These are phyloP conservation scores for Leptopilina syphax DNA, from an alignment of 2,888 invertebrate species.

Conservation along the genomic window DNA sequence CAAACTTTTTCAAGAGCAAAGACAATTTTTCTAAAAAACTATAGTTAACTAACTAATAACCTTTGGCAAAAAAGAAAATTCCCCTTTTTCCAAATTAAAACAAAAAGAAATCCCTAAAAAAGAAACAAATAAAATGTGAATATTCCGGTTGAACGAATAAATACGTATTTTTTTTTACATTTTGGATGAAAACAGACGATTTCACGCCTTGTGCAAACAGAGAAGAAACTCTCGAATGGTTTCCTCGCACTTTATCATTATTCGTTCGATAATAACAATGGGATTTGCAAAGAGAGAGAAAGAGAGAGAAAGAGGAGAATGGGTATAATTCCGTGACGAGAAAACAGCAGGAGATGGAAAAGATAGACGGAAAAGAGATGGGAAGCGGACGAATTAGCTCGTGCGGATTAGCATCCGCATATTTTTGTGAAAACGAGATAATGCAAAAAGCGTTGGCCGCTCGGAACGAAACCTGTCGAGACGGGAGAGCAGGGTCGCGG, in stretches of 20 bases:
- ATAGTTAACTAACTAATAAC: too few species aligned
- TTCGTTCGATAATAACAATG: slow-evolving; percentile 43
- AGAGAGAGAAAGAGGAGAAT: slow-evolving; percentile 33
- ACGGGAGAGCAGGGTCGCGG: slow-evolving; percentile 59
- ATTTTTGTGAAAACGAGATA: slow-evolving; percentile 75
- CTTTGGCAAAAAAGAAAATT: too few species aligned
- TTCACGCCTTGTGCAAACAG: slow-evolving; percentile 33
- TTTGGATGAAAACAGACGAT: slow-evolving; percentile 37
- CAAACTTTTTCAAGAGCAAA: too few species aligned
- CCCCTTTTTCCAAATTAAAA: not conserved
- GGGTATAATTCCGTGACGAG: slow-evolving; percentile 48
- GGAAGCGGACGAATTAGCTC: slow-evolving; percentile 52
- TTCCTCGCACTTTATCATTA: slow-evolving; percentile 38
- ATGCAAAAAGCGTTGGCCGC: slow-evolving; percentile 71
- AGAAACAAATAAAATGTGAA: not conserved
- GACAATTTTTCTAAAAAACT: too few species aligned
- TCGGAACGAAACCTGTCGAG: slow-evolving; percentile 56
- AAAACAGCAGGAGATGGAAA: slow-evolving; percentile 45
- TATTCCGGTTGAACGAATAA: slow-evolving; percentile 16
- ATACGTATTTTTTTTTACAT: not conserved
- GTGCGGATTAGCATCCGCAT: slow-evolving; percentile 73
- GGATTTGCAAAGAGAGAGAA: slow-evolving; percentile 43
- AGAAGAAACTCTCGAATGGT: slow-evolving; percentile 36
- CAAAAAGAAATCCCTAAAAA: not conserved
- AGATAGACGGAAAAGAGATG: slow-evolving; percentile 31